Base-by-base conservation (phyloP, 2,888 invertebrate species). In the Dromius quadrimaculatus region DNA sequence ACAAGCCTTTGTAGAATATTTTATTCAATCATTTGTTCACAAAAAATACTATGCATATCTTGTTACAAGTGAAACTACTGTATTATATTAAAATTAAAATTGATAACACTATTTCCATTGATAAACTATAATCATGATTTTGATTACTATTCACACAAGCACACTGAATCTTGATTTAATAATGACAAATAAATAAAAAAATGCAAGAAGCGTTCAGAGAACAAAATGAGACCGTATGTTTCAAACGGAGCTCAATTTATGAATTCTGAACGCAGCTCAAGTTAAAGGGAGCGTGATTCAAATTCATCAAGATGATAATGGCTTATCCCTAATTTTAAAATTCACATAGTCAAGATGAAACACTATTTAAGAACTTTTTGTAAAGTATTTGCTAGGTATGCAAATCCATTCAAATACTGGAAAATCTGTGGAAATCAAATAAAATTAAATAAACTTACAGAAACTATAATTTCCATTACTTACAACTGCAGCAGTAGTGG, bases 181-280 rank as follows among this genome's bases (percentile, higher is more conserved):
- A 66, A 57, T 66, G 66, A 68, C 68, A 68, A 59, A 57, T 68
- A 59, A 64, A 64, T 64, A 64, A 20, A 64, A 64, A 64, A 64
- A 50, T 64, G 17, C 11, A 34, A 28, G 36, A 22, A 50, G 64
- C 50, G 64, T 64, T 64, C 50, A 36, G 36, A 36, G 36, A 17
- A 0, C 11, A 36, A n/a, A n/a, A n/a, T n/a, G n/a, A n/a, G n/a
- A n/a, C n/a, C 5, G 2, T 13, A 17, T n/a, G 19, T 32, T n/a
- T n/a, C n/a, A n/a, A n/a, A n/a, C n/a, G n/a, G n/a, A n/a, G n/a
- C n/a, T n/a, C n/a, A n/a, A n/a, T n/a, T 15, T n/a, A n/a, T n/a
- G n/a, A n/a, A 15, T 50, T 15, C 47, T 47, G 47, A 47, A 47
- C 50, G 11, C 11, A 47, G 50, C 50, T 34, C 36, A 64, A 34